Evolutionary conservation across 2,113 vertebrate species (phyloP).

Genomic region (Morphnarchus princeps): DNA sequence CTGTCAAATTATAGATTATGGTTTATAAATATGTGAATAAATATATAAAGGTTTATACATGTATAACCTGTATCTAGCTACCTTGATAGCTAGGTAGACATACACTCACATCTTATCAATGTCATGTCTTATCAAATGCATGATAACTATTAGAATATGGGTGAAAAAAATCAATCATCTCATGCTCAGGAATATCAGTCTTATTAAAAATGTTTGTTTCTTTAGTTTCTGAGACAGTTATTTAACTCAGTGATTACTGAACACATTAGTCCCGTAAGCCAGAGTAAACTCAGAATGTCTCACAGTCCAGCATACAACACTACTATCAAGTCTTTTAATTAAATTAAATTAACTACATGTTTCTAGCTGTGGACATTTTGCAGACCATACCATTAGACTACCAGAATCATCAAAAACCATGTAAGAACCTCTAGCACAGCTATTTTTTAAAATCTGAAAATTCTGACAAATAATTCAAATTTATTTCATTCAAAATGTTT

Average conservation of each 20-base stretch:
- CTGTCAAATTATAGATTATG: neutral
- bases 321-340: neutral
- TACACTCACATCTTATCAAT: neutral
- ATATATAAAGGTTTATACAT: neutral
- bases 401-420: neutral
- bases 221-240: constrained; percentile 6
- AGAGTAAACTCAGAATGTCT: neutral
- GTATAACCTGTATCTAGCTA: neutral
- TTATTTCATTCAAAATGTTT: neutral
- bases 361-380: neutral
- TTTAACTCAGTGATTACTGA: neutral
- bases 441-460: neutral
- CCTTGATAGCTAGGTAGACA: neutral
- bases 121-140: neutral
- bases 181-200: neutral
- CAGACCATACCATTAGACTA: neutral
- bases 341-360: neutral
- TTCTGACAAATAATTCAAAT: neutral
- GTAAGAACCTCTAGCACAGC: neutral
- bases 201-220: neutral
- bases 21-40: neutral
- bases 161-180: neutral
- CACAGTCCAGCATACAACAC: neutral
- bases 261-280: neutral
- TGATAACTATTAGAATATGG: neutral